Percentiles rank a stretch among this genome's conserved stretches.
Conservation (phyloP, 2,888 invertebrate genomes). For the Drosophila rubida region DNA sequence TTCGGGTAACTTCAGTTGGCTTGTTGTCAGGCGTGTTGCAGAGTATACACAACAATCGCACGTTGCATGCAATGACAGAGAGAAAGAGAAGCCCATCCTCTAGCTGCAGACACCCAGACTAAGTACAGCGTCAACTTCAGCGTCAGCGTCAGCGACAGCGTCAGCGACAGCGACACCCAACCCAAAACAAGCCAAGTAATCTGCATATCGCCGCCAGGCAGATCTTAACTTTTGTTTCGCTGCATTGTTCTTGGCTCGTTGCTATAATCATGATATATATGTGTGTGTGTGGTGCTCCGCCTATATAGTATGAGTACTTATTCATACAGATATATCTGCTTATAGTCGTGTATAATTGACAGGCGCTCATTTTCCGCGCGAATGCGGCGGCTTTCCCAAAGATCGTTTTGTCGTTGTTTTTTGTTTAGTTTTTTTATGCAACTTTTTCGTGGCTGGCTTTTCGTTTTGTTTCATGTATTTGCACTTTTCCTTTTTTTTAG, state of each 20-base stretch:
- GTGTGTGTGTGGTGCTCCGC: neutral
- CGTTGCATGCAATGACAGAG: conserved; percentile 36
- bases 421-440: conserved; percentile 40
- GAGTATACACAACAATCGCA: conserved; percentile 50
- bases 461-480: conserved; percentile 28
- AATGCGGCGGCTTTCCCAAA: conserved; percentile 69
- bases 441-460: conserved; percentile 34
- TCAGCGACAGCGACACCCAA: conserved; percentile 13
- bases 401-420: conserved; percentile 29
- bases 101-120: conserved; percentile 33
- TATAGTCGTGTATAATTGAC: conserved; percentile 58
- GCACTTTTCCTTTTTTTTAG: conserved; percentile 59
- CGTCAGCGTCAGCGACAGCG: conserved; percentile 1
- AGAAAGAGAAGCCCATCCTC: conserved; percentile 34
- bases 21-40: neutral
- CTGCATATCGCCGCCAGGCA: conserved; percentile 66
- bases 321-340: conserved; percentile 13
- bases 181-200: conserved; percentile 48
- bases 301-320: conserved; percentile 1
- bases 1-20: neutral
- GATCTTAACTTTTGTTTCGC: conserved; percentile 59
- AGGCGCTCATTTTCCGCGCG: conserved; percentile 68
- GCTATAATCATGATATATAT: conserved; percentile 54
- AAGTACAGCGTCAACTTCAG: conserved; percentile 1
- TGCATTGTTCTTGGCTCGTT: conserved; percentile 67